These are phyloP conservation scores for Orchestia grillus DNA, from an alignment of 1,140 invertebrate genomes.

Conservation along the genomic window DNA sequence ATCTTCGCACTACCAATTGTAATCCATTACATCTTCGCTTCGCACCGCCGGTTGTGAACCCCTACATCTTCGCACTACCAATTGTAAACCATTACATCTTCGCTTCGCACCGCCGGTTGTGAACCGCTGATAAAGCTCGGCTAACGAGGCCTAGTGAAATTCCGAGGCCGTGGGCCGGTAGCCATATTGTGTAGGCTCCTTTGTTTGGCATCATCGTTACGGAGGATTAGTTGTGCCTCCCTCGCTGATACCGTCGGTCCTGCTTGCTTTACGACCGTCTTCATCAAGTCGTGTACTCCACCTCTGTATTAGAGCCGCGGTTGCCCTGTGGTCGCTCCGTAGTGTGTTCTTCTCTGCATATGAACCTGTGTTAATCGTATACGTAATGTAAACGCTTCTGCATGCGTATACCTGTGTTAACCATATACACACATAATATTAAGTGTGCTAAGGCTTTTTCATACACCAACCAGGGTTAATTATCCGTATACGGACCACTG, in stretches of 20 bases:
- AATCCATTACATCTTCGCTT: background rate
- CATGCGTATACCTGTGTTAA: too few species aligned
- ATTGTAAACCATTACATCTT: background rate
- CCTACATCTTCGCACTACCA: background rate
- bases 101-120: too few species aligned
- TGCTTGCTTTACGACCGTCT: constrained; percentile 23
- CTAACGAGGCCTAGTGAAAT: background rate
- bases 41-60: background rate
- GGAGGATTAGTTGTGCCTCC: background rate
- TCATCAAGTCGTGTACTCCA: background rate
- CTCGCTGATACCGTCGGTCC: constrained; percentile 12
- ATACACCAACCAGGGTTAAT: too few species aligned
- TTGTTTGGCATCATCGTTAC: constrained; percentile 2
- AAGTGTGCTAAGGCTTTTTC: too few species aligned
- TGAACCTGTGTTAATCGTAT: too few species aligned
- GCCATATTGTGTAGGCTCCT: background rate
- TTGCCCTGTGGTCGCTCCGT: background rate
- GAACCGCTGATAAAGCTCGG: background rate
- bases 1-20: background rate
- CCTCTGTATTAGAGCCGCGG: background rate
- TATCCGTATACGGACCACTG: too few species aligned
- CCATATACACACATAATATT: too few species aligned
- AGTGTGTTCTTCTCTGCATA: background rate
- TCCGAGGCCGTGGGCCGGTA: background rate
- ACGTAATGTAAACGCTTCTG: too few species aligned